phyloP scores from a whole-genome alignment of 2,113 vertebrate genomes.

The Marmota flaviventris region DNA sequence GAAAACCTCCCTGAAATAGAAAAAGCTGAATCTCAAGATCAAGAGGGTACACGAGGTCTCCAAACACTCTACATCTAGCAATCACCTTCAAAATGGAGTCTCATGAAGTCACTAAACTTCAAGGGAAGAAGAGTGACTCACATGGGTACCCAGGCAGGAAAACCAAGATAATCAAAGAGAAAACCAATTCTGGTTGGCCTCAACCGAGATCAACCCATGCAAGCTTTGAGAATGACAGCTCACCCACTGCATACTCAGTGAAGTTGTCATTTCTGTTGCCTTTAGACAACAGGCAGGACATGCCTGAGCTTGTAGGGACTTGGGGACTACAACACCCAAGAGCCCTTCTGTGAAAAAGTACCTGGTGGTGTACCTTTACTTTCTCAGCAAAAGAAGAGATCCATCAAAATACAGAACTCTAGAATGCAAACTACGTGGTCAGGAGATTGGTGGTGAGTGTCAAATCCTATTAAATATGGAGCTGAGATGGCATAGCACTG shows the following conservation, averaged over 20 bases:
- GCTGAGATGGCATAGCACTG: not conserved
- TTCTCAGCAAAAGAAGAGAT: constrained; percentile 20
- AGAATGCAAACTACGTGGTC: not conserved
- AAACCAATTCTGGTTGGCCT: not conserved
- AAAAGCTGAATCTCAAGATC: constrained; percentile 31
- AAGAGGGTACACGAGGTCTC: not conserved
- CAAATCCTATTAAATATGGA: constrained; percentile 9
- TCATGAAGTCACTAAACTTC: not conserved
- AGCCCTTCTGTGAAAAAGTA: constrained; percentile 6
- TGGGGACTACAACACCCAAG: not conserved
- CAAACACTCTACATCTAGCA: not conserved
- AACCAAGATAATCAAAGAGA: not conserved
- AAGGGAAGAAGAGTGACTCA: not conserved
- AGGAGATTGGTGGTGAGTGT: not conserved
- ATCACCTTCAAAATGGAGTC: not conserved
- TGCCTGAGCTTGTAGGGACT: not conserved
- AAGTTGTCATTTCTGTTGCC: not conserved
- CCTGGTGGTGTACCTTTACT: not conserved
- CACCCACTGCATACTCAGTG: not conserved
- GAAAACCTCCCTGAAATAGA: constrained; percentile 51
- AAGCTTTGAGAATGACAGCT: not conserved
- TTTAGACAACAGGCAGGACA: constrained; percentile 25
- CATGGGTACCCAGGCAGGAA: not conserved
- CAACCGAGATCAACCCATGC: not conserved
- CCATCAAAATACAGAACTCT: constrained; percentile 29